These are phyloP conservation scores for Euura saliciscinereae DNA, from an alignment of 1,140 invertebrate genomes.

Conservation along the genomic window DNA sequence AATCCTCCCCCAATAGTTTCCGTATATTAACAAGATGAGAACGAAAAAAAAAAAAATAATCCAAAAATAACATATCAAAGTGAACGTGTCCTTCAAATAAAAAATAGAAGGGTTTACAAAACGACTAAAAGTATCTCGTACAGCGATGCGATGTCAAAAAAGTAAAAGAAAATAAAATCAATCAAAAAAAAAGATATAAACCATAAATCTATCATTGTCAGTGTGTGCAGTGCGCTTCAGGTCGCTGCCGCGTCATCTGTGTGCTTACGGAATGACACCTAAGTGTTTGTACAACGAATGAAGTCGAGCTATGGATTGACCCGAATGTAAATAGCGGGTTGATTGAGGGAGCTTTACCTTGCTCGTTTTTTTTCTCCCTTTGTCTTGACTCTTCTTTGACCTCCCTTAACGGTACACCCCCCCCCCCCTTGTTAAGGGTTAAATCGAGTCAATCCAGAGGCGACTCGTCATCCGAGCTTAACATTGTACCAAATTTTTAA, in stretches of 20 bases:
- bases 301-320: constrained; percentile 2
- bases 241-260: constrained; percentile 37
- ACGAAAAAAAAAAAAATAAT: constrained; percentile 13
- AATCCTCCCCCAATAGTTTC: too few species aligned
- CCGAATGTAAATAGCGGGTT: neutral
- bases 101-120: neutral
- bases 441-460: neutral
- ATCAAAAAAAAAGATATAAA: neutral
- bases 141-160: constrained; percentile 4
- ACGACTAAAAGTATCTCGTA: constrained; percentile 4
- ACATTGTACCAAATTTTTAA: too few species aligned
- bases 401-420: neutral
- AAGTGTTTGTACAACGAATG: neutral
- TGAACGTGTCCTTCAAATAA: neutral
- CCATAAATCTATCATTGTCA: constrained; percentile 51
- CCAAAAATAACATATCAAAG: neutral
- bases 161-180: neutral
- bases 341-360: neutral
- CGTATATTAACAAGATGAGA: constrained; percentile 5
- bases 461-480: neutral
- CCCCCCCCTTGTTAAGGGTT: neutral
- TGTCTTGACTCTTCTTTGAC: neutral
- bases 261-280: neutral
- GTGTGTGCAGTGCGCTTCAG: constrained; percentile 58
- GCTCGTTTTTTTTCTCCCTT: neutral